phyloP scores from a whole-genome alignment of 2,888 invertebrate genomes.

The Crematogaster levior region DNA sequence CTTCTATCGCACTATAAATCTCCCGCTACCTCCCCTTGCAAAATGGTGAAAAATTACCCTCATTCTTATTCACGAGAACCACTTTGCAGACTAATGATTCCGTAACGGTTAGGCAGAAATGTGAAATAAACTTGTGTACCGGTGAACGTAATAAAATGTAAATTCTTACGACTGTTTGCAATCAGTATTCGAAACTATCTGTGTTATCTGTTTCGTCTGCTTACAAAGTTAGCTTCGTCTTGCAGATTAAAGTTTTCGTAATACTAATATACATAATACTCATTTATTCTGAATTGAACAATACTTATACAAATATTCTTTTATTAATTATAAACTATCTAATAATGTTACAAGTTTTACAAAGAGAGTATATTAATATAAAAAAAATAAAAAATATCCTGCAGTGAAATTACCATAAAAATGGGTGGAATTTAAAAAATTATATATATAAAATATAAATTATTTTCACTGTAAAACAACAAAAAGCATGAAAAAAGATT shows the following conservation, averaged over 20 bases:
- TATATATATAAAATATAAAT: not conserved
- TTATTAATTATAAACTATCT: not conserved
- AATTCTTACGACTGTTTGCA: conserved; percentile 4
- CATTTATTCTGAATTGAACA: not conserved
- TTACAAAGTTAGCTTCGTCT: not conserved
- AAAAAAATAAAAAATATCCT: not conserved
- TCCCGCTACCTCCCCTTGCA: conserved; percentile 15
- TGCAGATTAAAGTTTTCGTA: not conserved
- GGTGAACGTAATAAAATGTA: conserved; percentile 20
- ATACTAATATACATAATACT: no score
- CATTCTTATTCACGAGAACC: conserved; percentile 56
- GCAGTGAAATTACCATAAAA: not conserved
- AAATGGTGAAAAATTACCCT: conserved; percentile 56
- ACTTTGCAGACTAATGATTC: conserved; percentile 54
- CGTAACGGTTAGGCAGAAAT: conserved; percentile 34
- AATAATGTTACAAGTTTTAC: not conserved
- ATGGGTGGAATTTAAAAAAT: no score
- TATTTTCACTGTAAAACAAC: not conserved
- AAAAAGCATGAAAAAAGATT: not conserved
- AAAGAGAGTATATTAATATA: not conserved
- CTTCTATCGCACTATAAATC: conserved; percentile 32
- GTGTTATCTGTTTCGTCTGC: not conserved
- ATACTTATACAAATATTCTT: not conserved
- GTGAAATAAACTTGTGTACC: conserved; percentile 38
- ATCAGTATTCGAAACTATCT: not conserved